Evolutionary conservation across 2,888 invertebrate genomes (phyloP).

Genomic region (Ryuthela nishihirai): DNA sequence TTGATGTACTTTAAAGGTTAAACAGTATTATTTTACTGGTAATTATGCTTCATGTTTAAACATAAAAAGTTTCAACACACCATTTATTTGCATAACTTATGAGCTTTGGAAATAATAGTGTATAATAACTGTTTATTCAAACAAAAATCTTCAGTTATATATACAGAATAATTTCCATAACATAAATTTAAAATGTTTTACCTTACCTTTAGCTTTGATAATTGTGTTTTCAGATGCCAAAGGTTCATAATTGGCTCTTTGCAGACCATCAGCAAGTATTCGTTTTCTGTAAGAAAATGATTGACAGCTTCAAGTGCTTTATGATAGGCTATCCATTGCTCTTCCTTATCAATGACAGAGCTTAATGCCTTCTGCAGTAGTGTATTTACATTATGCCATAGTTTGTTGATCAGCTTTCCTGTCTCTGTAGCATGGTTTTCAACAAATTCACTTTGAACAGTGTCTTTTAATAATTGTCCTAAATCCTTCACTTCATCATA

Average conservation of each 20-base stretch:
- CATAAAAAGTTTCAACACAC: too few species aligned
- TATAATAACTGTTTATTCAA: too few species aligned
- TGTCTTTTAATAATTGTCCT: neutral
- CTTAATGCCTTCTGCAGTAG: too few species aligned
- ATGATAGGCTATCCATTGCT: conserved; percentile 15
- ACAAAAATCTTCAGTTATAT: too few species aligned
- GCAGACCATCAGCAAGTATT: neutral
- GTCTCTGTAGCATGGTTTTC: neutral
- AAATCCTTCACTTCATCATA: neutral
- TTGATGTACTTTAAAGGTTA: too few species aligned
- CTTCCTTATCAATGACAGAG: too few species aligned
- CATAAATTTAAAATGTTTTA: neutral
- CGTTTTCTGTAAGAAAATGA: conserved; percentile 3
- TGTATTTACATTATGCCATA: neutral
- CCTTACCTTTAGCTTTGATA: conserved; percentile 11
- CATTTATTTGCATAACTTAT: too few species aligned
- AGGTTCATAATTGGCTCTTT: neutral
- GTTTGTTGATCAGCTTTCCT: neutral
- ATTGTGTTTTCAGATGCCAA: neutral
- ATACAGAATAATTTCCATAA: neutral
- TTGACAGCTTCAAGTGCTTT: neutral
- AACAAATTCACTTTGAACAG: neutral
- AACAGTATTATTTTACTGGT: too few species aligned
- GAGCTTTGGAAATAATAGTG: too few species aligned
- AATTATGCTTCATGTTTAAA: too few species aligned